phyloP scores from a whole-genome alignment of 1,140 invertebrate species.

The Venustaconcha ellipsiformis region DNA sequence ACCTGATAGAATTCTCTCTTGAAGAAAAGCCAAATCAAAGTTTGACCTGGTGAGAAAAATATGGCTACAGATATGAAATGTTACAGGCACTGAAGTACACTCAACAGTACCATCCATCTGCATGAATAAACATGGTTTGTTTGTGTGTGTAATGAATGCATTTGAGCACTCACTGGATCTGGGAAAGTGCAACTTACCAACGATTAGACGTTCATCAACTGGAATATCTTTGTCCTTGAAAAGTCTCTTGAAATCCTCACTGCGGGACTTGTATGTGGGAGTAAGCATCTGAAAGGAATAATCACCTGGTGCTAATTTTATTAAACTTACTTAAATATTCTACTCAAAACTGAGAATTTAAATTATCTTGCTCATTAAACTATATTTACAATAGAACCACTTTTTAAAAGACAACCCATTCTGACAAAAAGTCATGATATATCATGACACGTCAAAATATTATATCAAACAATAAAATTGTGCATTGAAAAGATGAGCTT shows the following conservation, averaged over 20 bases:
- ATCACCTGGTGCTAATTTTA: not conserved
- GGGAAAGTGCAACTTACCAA: conserved; percentile 77
- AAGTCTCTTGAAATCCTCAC: conserved; percentile 90
- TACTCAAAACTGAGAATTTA: not conserved
- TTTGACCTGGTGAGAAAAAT: not conserved
- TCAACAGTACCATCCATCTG: not conserved
- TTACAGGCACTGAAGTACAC: too few relatives aligned
- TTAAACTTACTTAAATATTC: not conserved
- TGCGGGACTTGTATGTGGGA: conserved; percentile 92
- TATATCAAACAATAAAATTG: too few relatives aligned
- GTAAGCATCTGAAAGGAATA: conserved; percentile 77
- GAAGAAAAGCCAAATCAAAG: not conserved
- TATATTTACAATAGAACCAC: too few relatives aligned
- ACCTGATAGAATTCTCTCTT: too few relatives aligned
- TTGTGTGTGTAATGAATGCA: not conserved
- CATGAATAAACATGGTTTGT: not conserved
- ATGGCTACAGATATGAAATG: too few relatives aligned
- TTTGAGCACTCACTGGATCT: too few relatives aligned
- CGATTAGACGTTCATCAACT: conserved; percentile 89
- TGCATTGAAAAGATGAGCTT: too few relatives aligned
- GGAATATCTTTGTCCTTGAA: conserved; percentile 95
- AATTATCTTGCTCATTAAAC: too few relatives aligned
- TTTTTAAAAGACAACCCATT: too few relatives aligned
- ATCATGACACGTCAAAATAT: too few relatives aligned
- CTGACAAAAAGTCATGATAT: too few relatives aligned